These are phyloP conservation scores for Notarius lentiginosus DNA, from an alignment of 2,113 vertebrate species.

Conservation along the genomic window DNA sequence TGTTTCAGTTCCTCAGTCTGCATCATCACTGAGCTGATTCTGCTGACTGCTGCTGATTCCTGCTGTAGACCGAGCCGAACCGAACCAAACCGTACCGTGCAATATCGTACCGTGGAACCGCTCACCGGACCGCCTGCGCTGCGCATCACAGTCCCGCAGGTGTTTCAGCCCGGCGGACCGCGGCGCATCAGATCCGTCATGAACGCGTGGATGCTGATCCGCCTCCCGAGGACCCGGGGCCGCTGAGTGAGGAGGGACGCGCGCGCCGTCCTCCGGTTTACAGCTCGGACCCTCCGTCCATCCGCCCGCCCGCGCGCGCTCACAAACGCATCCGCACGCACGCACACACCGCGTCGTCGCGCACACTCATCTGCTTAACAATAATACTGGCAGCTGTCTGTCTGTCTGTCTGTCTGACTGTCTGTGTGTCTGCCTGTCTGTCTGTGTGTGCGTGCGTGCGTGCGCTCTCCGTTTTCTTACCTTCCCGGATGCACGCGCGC, in stretches of 20 bases:
- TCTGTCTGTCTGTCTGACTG: neutral
- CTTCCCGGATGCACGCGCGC: constrained; percentile 30
- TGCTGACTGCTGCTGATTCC: no score
- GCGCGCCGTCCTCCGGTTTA: neutral
- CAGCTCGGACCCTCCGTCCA: neutral
- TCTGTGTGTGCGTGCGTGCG: constrained; percentile 10
- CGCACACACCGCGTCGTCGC: neutral
- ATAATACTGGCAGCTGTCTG: neutral
- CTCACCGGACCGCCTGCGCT: neutral
- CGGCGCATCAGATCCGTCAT: neutral
- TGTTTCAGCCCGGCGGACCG: neutral
- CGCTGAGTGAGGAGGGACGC: neutral
- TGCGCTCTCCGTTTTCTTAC: constrained; percentile 12
- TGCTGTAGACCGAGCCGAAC: neutral
- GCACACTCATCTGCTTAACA: neutral
- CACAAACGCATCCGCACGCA: neutral
- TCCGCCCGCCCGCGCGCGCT: neutral
- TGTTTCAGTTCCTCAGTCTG: neutral
- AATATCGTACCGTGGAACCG: neutral
- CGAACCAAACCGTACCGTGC: neutral
- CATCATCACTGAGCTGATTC: no score
- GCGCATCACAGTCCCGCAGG: neutral
- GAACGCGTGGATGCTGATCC: no score
- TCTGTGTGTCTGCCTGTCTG: constrained; percentile 3
- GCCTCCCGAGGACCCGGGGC: neutral